A percentile compares a stretch with the other conserved stretches of the same genome.
These are phyloP conservation scores for Caenorhabditis sp. DNA, from an alignment of 2,888 invertebrate genomes.

Conservation along the genomic window DNA sequence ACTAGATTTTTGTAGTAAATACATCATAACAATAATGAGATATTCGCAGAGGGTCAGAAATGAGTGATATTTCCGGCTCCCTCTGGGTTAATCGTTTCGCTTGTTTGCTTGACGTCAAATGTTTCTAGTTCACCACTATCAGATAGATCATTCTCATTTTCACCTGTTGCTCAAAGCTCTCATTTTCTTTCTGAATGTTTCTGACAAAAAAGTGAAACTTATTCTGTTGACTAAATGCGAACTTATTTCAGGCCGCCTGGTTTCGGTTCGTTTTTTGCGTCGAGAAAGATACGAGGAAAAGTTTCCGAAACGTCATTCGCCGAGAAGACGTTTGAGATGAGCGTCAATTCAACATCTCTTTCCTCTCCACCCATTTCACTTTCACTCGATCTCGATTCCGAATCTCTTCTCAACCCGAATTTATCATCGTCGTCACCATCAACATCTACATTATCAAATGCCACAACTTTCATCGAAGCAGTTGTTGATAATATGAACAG, in stretches of 20 bases:
- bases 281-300: conserved; percentile 1
- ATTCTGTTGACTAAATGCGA: background rate
- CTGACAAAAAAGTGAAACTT: too few species aligned
- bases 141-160: too few species aligned
- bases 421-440: conserved; percentile 4
- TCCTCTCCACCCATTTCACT: too few species aligned
- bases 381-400: background rate
- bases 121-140: too few species aligned
- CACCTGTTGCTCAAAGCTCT: conserved; percentile 1
- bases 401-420: background rate
- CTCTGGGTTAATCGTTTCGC: too few species aligned
- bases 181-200: background rate
- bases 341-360: background rate
- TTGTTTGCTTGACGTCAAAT: too few species aligned
- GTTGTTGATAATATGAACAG: too few species aligned
- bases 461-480: too few species aligned
- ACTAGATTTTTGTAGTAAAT: too few species aligned
- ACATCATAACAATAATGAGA: too few species aligned
- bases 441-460: background rate
- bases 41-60: too few species aligned
- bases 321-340: background rate
- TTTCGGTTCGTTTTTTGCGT: conserved; percentile 10
- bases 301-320: background rate
- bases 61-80: too few species aligned
- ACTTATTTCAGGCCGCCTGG: conserved; percentile 10